Base-by-base conservation (phyloP, 1,140 invertebrate genomes). In the Drosophila virilis region DNA sequence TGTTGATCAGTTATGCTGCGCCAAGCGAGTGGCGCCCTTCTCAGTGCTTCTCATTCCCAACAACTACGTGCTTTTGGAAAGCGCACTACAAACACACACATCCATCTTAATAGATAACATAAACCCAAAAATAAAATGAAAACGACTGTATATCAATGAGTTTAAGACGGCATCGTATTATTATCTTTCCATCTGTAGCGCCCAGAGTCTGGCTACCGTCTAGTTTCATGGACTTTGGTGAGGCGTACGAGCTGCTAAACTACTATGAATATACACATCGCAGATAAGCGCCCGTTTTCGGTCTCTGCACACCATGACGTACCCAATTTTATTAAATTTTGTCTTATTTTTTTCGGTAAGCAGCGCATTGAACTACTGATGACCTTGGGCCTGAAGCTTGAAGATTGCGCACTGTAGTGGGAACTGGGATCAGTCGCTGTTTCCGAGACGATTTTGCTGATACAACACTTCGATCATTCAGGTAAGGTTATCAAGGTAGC, bases 1-100 rank as follows among this genome's bases (percentile, higher is more conserved):
- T 72, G 62, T 59, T 52, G 33, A 60, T 73, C 64, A 60, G 38
- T 67, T 67, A 66, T 52, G 45, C 35, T 32, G 1, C 3, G 9
- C 9, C 17, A 50, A 50, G 12, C 45, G 17, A 28, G 12, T 8
- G 7, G 28, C 12, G 8, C 59, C 59, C 10, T 40, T 46, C 67
- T 54, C 48, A 37, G 38, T 55, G 22, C 22, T 59, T 68, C 54
- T 64, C 68, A 46, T 45, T 12, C 1, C 22, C 15, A n/a, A 10
- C 55, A 32, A 7, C 66, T 68, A 68, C 66, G 66, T 68, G 66
- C 42, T 43, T 32, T 3, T 13, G 43, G 50, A 54, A 54, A 43
- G 32, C 4, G 13, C 33, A 52, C 28, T 8, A 43, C 15, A 17
- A 8, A 17, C 37, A 37, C 13, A 38, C 7, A 62, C 13, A 28